These are phyloP conservation scores for Subanguina moxae DNA, from an alignment of 1,140 invertebrate species.

Conservation along the genomic window DNA sequence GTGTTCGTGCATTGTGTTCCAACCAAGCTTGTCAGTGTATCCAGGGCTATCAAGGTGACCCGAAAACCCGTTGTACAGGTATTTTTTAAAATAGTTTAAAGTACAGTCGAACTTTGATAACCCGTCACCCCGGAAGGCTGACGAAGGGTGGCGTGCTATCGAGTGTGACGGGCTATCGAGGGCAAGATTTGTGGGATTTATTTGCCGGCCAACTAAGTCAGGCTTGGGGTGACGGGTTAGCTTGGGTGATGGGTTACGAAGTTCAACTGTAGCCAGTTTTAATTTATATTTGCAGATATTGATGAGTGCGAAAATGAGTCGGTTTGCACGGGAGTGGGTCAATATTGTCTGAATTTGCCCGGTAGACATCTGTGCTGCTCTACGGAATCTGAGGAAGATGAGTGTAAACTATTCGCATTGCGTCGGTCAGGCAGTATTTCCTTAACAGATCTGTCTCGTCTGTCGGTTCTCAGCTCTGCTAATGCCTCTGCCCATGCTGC, in stretches of 20 bases:
- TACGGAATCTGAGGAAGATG: conserved; percentile 32
- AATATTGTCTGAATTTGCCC: conserved; percentile 47
- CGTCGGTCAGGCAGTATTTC: conserved; percentile 7
- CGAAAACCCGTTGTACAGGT: conserved; percentile 38
- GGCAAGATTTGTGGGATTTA: too few relatives aligned
- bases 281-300: conserved; percentile 35
- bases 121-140: too few relatives aligned
- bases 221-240: too few relatives aligned
- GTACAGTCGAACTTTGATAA: too few relatives aligned
- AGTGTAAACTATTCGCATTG: conserved; percentile 32
- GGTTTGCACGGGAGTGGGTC: conserved; percentile 42
- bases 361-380: conserved; percentile 43
- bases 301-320: conserved; percentile 49
- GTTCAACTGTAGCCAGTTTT: conserved; percentile 2
- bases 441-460: too few relatives aligned
- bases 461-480: too few relatives aligned
- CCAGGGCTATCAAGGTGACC: conserved; percentile 43
- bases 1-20: conserved; percentile 40
- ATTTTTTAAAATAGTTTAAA: too few relatives aligned
- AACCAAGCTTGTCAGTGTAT: conserved; percentile 46
- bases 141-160: too few relatives aligned
- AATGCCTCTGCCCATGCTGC: too few relatives aligned
- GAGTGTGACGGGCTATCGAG: too few relatives aligned
- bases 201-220: too few relatives aligned
- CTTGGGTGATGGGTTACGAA: neutral